A percentile compares a stretch with the other conserved stretches of the same genome.
phyloP scores from a whole-genome alignment of 1,140 invertebrate genomes.

The Galleria mellonella region DNA sequence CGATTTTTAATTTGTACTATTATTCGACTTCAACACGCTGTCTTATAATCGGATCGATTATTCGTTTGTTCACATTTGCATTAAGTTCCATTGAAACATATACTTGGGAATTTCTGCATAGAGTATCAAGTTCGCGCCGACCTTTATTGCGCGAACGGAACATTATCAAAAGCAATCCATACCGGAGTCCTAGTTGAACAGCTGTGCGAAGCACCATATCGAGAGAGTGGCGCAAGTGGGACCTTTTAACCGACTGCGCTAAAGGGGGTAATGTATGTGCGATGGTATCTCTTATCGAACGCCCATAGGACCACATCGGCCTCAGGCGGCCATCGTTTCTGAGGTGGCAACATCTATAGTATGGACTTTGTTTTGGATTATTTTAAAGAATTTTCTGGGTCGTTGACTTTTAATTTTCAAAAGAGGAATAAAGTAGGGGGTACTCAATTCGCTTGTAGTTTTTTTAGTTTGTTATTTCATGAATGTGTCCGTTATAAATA shows the following conservation, averaged over 20 bases:
- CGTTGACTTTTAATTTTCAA: background rate
- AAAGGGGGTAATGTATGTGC: conserved; percentile 16
- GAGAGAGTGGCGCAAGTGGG: conserved; percentile 15
- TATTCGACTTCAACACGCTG: no score
- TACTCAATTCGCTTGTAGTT: no score
- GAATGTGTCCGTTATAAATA: no score
- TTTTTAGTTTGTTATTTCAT: no score
- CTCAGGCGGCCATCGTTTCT: conserved; percentile 17
- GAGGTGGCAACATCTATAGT: conserved; percentile 14
- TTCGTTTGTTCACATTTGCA: no score
- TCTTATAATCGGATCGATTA: no score
- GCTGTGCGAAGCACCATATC: conserved; percentile 7
- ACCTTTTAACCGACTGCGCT: conserved; percentile 28
- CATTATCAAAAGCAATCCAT: background rate
- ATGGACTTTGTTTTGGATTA: background rate
- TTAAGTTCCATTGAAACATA: no score
- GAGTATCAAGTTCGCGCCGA: no score
- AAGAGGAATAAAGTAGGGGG: background rate
- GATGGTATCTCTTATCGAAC: conserved; percentile 24
- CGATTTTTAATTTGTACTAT: no score
- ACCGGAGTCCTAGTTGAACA: background rate
- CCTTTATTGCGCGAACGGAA: no score
- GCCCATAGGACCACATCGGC: conserved; percentile 14
- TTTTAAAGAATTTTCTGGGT: background rate
- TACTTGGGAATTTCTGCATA: no score